Base-by-base conservation (phyloP, 2,797 vertebrate genomes). In the Sebastes matsubarae region DNA sequence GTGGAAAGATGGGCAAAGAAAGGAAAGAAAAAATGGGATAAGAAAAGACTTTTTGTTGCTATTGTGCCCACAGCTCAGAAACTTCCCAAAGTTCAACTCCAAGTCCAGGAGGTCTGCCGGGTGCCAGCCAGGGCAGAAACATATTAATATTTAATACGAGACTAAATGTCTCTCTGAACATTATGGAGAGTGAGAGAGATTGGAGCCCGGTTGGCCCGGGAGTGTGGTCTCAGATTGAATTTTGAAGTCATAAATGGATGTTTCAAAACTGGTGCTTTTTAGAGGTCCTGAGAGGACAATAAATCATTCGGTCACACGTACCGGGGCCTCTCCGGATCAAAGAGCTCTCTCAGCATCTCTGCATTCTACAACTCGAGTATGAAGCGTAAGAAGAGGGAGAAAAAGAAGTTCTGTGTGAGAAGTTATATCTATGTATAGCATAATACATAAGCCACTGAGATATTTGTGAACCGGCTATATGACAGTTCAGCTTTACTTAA, bases 171-270 rank as follows among this genome's bases (percentile, higher is more conserved):
- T 72, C 18, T 71, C 68, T 79, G 68, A 81, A 88, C 69, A 69
- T 83, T 72, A 78, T 24, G 32, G 67, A 69, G 67, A 57, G 38
- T 42, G 32, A 32, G 68, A 64, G 27, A 54, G 14, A 4, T 20
- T 52, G 9, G 5, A 55, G 58, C 46, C 61, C 60, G 59, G 46
- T 42, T 72, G 68, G 68, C 63, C 46, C n/a, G 2, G 3, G 64
- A 77, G 75, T 75, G 46, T 84, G 82, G 84, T 85, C 82, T 80
- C 57, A 67, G 59, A 63, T 79, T 83, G 83, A 83, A 89, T 91
- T 91, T 87, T 72, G 58, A 84, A 87, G 79, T 86, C 80, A 69
- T 79, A 92, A 92, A 92, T 82, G 74, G 76, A 82, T 79, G 72
- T 85, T 91, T 90, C 67, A 77, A 82, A 85, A 79, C 63, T 67